Evolutionary conservation across 2,888 invertebrate species (phyloP).

Genomic region (Drosophila setosimentum): DNA sequence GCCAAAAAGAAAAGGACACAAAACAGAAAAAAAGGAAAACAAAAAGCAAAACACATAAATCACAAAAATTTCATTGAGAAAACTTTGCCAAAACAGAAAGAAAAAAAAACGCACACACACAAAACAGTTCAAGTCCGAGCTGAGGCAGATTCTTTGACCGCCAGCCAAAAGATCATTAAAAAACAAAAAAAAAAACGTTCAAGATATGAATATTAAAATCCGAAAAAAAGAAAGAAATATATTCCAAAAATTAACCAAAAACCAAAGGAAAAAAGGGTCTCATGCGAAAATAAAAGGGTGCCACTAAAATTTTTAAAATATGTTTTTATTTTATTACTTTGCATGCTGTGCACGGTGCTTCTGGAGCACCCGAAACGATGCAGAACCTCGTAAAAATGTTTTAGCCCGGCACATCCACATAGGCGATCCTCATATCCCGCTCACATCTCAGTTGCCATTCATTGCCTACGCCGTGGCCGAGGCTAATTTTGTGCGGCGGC

Average conservation of each 20-base stretch:
- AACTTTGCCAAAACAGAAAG: constrained; percentile 57
- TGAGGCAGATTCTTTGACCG: constrained; percentile 67
- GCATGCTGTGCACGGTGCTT: constrained; percentile 79
- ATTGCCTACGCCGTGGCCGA: constrained; percentile 5
- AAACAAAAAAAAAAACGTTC: constrained; percentile 26
- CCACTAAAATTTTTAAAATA: constrained; percentile 82
- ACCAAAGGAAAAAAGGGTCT: constrained; percentile 34
- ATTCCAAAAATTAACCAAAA: constrained; percentile 31
- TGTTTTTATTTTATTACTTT: constrained; percentile 81
- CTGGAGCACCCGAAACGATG: constrained; percentile 76
- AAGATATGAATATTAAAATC: constrained; percentile 79
- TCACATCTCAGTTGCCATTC: constrained; percentile 2
- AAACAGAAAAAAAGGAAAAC: constrained; percentile 34
- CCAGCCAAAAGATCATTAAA: constrained; percentile 76
- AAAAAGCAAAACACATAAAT: constrained; percentile 77
- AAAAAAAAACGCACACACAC: constrained; percentile 5
- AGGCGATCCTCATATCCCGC: constrained; percentile 7
- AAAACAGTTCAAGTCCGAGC: constrained; percentile 45
- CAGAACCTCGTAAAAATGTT: constrained; percentile 72
- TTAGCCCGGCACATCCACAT: not conserved
- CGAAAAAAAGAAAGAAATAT: constrained; percentile 36
- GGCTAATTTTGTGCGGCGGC: constrained; percentile 78
- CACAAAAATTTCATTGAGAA: constrained; percentile 82
- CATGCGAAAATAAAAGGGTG: constrained; percentile 58
- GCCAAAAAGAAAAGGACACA: constrained; percentile 66